A percentile compares a stretch with the other conserved stretches of the same genome.
Evolutionary conservation across 2,888 invertebrate species (phyloP).

Genomic region (Aspidiotus destructor): DNA sequence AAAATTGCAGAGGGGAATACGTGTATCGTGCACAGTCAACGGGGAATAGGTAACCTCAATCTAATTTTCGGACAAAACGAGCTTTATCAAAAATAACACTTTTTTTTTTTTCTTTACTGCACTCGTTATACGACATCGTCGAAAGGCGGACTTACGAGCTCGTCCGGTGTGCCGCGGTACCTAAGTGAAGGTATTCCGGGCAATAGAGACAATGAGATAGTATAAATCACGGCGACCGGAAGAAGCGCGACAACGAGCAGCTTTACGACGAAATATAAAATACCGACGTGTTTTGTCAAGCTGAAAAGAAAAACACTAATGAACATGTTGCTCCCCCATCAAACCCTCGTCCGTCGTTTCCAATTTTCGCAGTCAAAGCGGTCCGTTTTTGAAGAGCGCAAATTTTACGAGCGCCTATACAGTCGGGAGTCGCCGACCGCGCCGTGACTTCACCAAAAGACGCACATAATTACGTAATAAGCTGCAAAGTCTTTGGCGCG

Average conservation of each 20-base stretch:
- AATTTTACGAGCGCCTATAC: background rate
- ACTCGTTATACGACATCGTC: too few relatives aligned
- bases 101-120: constrained; percentile 15
- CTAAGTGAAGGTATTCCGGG: background rate
- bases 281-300: constrained; percentile 7
- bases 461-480: too few relatives aligned
- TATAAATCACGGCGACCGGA: constrained; percentile 15
- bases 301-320: constrained; percentile 17
- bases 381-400: background rate
- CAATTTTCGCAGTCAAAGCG: background rate
- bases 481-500: too few relatives aligned
- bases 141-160: too few relatives aligned
- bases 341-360: background rate
- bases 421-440: too few relatives aligned
- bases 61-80: constrained; percentile 27
- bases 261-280: constrained; percentile 16
- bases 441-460: too few relatives aligned
- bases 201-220: constrained; percentile 1
- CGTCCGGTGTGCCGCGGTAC: background rate
- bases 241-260: background rate
- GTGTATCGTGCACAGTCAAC: constrained; percentile 4
- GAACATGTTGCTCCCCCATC: constrained; percentile 5
- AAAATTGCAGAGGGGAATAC: constrained; percentile 26
- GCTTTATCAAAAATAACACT: constrained; percentile 19
- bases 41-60: constrained; percentile 26